Conservation (phyloP, 2,797 vertebrate genomes). For the Sarcophilus harrisii region DNA sequence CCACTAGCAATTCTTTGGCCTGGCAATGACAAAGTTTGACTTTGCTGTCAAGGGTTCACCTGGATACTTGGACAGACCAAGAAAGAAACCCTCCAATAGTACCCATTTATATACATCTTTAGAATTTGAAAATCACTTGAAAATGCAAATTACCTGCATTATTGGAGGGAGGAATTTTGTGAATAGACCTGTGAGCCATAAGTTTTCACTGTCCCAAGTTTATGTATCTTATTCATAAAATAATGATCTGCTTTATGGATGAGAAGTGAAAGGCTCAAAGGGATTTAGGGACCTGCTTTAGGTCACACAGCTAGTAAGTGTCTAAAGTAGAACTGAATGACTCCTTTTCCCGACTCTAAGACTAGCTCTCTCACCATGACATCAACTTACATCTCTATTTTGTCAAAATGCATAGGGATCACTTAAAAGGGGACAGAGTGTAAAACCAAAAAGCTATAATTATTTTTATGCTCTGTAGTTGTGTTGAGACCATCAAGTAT, state of each 20-base stretch:
- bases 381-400: background rate
- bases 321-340: background rate
- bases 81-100: background rate
- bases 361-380: background rate
- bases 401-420: background rate
- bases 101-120: background rate
- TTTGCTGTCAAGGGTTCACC: background rate
- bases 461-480: background rate
- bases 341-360: background rate
- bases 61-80: background rate
- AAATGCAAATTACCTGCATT: background rate
- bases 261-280: background rate
- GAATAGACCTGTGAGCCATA: background rate
- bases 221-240: background rate
- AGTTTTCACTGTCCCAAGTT: background rate
- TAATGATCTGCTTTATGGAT: background rate
- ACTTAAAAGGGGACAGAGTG: background rate
- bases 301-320: background rate
- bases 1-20: background rate
- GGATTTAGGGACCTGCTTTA: background rate
- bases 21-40: background rate
- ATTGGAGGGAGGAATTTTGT: background rate
- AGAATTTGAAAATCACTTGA: background rate
- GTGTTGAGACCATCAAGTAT: background rate
- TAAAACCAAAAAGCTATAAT: background rate